Evolutionary conservation across 2,888 invertebrate genomes (phyloP).

Genomic region (Candidula unifasciata): DNA sequence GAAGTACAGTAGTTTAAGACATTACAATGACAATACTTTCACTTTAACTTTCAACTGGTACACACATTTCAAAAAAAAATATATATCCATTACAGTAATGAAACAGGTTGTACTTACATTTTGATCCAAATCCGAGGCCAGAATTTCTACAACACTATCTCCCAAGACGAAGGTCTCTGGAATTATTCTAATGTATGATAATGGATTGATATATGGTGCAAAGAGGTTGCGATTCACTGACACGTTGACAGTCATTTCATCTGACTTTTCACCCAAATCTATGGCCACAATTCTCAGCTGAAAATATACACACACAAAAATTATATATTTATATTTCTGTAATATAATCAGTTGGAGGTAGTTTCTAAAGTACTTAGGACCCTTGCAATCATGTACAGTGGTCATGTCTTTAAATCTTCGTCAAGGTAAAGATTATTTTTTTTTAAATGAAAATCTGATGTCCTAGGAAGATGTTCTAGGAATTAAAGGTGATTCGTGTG

Average conservation of each 20-base stretch:
- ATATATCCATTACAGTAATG: too few species aligned
- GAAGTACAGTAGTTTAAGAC: not conserved
- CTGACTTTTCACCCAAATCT: slow-evolving; percentile 30
- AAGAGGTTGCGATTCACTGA: slow-evolving; percentile 34
- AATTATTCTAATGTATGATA: not conserved
- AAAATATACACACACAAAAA: not conserved
- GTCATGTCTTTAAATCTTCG: too few species aligned
- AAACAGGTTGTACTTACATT: slow-evolving; percentile 26
- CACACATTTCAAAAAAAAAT: not conserved
- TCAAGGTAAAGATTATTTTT: too few species aligned
- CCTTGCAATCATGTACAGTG: too few species aligned
- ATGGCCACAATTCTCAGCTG: slow-evolving; percentile 36
- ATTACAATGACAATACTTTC: not conserved
- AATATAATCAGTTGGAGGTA: too few species aligned
- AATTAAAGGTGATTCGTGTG: too few species aligned
- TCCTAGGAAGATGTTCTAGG: too few species aligned
- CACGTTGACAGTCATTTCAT: not conserved
- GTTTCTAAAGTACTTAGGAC: too few species aligned
- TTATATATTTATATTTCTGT: too few species aligned
- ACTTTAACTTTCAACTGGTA: not conserved
- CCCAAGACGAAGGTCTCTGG: slow-evolving; percentile 19
- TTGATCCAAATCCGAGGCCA: slow-evolving; percentile 15
- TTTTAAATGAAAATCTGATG: too few species aligned
- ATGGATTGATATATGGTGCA: not conserved
- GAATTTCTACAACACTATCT: not conserved